Evolutionary conservation across 2,113 vertebrate genomes (phyloP), one percentile per base, ranked within the genome.

Genomic region (Camelus bactrianus): DNA sequence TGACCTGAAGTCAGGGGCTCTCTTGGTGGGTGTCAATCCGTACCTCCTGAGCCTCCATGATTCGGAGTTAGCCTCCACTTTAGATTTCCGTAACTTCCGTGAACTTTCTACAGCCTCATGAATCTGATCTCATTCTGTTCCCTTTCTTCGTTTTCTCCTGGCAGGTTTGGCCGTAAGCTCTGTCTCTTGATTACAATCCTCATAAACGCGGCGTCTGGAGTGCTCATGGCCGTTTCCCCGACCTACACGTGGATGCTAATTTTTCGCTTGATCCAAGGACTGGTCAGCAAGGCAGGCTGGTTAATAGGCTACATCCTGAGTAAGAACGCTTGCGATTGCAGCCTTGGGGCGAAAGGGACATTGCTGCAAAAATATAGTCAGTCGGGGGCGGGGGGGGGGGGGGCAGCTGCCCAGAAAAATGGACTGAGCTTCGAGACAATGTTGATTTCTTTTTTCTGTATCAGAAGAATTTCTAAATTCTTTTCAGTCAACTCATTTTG

Each of bases 201-300:
- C 76, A 9, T 97, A 79, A 98, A 50, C 0, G 89, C 89, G 0
- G 64, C 92, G 0, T 97, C 97, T 0, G 98, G 98, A 6, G 72
- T 98, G 20, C 98, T 98, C 75, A 38, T 98, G 97, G 98, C 98
- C 6, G 64, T 98, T 50, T 95, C 97, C 0, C 98, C 89, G 0
- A 98, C 64, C 91, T 98, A 98, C 30, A 46, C 56, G 0, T 98
- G 98, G 98, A 81, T 64, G 0, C 35, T 98, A 32, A 77, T 95
- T 1, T 98, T 98, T 60, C 30, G 75, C 16, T 91, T 98, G 54
- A 69, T 98, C 88, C 98, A 99, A 88, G 98, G 98, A 2, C 70
- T 98, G 92, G 97, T 98, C 98, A 99, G 98, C 98, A 98, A 98
- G 93, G 97, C 97, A 0, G 60, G 95, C 92, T 99, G 98, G 98